Base-by-base conservation (phyloP, 2,797 vertebrate species). In the Heliangelus exortis region DNA sequence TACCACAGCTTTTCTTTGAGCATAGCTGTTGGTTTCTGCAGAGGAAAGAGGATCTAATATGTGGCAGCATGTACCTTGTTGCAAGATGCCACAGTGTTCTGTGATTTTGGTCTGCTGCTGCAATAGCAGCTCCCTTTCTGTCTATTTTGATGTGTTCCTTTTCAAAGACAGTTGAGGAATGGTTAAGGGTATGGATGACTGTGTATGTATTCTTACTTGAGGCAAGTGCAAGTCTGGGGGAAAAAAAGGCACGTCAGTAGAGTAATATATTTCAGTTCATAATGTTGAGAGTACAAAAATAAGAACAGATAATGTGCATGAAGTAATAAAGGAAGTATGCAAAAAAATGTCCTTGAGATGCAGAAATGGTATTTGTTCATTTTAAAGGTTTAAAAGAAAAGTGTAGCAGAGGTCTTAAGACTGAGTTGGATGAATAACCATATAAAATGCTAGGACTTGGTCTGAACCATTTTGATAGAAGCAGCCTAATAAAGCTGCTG, bases 361-460 rank as follows among this genome's bases (percentile, higher is more conserved):
- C 36, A 55, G 89, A 81, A 69, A 53, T 84, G 69, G 10, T 87
- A 58, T 81, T 87, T 89, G 69, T 89, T 83, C 15, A 36, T 92
- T 84, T 66, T 58, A 48, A 78, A 78, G 58, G 66, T 26, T 84
- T 84, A 66, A 50, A 81, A 72, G 33, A 76, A 87, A 82, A 62
- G 19, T 50, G 39, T 28, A 66, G 87, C 82, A 86, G 47, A 66
- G 39, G 20, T 71, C 78, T 63, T 0, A 8, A 76, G 75, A 12
- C 54, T 65, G 77, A 80, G 68, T 22, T 92, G 61, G 48, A 33
- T 76, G 34, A 62, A 33, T 77, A 73, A 68, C 19, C 31, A 9
- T 63, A 8, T 39, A 36, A 71, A 83, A 78, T 12, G 3, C 29
- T 36, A 16, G 62, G 68, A 53, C 9, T 20, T 69, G 68, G 33